These are phyloP conservation scores for Eurosta solidaginis DNA, from an alignment of 1,140 invertebrate species.

Conservation along the genomic window DNA sequence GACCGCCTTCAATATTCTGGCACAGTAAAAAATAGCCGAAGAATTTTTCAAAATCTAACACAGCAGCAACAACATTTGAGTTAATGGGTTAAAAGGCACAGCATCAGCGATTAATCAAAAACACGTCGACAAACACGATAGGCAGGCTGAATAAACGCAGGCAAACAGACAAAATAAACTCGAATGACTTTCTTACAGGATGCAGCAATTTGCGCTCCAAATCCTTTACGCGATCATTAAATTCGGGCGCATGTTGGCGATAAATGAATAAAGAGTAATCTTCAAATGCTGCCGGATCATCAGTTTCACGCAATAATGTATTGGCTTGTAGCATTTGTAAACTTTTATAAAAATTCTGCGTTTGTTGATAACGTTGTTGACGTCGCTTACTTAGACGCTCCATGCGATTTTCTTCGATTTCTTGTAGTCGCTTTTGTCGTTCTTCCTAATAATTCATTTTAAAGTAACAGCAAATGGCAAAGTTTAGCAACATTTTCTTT, in stretches of 20 bases:
- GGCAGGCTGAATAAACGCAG: background rate
- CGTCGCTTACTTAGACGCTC: conserved; percentile 70
- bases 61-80: background rate
- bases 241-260: conserved; percentile 73
- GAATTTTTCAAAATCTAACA: background rate
- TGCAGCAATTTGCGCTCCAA: conserved; percentile 76
- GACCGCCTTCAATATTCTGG: no score
- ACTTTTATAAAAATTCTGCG: conserved; percentile 76
- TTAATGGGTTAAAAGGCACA: background rate
- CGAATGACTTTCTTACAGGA: conserved; percentile 66
- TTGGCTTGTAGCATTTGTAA: conserved; percentile 77
- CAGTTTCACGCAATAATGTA: conserved; percentile 60
- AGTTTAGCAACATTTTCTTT: background rate
- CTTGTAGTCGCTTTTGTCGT: conserved; percentile 68
- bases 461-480: conserved; percentile 9
- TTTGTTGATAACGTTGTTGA: conserved; percentile 70
- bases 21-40: no score
- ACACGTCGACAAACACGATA: background rate
- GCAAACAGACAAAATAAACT: conserved; percentile 13
- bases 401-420: conserved; percentile 70
- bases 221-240: conserved; percentile 77
- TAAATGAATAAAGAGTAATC: conserved; percentile 78
- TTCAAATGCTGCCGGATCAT: conserved; percentile 66
- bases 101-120: background rate
- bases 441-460: conserved; percentile 64